Conservation (phyloP, 2,888 invertebrate species). For the Apomyelois bistriatella region DNA sequence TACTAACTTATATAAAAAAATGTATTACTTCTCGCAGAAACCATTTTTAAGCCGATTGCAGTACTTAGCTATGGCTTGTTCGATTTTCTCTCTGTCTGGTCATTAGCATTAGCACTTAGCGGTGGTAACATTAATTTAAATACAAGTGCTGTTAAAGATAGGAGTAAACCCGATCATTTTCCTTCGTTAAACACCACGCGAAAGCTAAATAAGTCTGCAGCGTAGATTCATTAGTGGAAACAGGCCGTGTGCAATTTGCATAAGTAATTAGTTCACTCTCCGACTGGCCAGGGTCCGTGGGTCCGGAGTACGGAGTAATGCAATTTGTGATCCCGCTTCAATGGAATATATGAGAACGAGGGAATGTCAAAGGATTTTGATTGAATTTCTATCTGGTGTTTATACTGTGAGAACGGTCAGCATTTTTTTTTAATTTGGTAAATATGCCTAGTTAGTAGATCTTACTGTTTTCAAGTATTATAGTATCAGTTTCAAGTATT, state of each 20-base stretch:
- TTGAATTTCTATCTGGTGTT: no score
- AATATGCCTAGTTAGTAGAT: no score
- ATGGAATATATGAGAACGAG: no score
- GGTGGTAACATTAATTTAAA: background rate
- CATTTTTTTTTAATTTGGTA: no score
- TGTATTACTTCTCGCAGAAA: no score
- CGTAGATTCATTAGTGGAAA: conserved; percentile 37
- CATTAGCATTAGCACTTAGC: background rate
- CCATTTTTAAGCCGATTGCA: no score
- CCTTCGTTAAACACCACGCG: background rate
- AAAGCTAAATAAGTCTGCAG: conserved; percentile 23
- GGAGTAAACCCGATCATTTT: background rate
- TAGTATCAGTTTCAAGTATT: no score
- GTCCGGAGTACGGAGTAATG: conserved; percentile 20
- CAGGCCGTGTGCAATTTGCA: conserved; percentile 38
- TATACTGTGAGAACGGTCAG: no score
- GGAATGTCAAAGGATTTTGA: no score
- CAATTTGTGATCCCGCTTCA: conserved; percentile 20
- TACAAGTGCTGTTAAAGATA: background rate
- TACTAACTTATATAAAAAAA: no score
- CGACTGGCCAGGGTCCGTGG: background rate
- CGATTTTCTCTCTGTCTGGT: background rate
- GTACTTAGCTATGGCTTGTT: no score
- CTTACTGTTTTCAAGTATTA: no score
- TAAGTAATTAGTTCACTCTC: conserved; percentile 40